These are phyloP conservation scores for Pteropus alecto DNA, from an alignment of 2,113 vertebrate species.

Conservation along the genomic window DNA sequence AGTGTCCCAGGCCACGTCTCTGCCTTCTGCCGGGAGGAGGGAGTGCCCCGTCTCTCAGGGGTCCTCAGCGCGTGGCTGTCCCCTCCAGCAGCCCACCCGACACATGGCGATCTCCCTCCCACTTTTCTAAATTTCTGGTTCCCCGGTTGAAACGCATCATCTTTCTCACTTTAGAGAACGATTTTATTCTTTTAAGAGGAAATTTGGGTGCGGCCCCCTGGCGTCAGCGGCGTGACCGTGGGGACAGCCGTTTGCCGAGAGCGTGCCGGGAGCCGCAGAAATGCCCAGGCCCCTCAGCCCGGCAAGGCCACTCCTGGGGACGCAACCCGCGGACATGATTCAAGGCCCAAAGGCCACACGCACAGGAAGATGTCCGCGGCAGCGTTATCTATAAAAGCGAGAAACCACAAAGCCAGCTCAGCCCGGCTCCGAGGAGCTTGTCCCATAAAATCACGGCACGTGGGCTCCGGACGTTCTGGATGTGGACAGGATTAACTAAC, in stretches of 20 bases:
- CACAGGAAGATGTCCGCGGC: accelerated
- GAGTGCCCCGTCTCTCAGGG: accelerated
- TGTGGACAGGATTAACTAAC: accelerated
- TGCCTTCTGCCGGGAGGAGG: background rate
- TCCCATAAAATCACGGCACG: background rate
- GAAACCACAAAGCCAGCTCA: background rate
- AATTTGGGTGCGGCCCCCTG: accelerated
- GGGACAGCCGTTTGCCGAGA: background rate
- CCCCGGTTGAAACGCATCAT: background rate
- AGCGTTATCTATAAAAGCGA: accelerated
- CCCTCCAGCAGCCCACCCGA: accelerated
- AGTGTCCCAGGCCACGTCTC: accelerated
- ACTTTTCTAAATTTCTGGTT: accelerated
- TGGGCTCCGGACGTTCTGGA: background rate
- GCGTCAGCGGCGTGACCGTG: accelerated
- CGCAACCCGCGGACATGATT: accelerated
- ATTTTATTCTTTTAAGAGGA: background rate
- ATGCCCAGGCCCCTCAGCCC: accelerated
- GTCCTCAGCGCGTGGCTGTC: accelerated
- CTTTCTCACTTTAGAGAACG: background rate
- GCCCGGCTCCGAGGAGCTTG: background rate
- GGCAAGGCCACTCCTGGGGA: accelerated
- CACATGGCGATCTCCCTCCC: accelerated
- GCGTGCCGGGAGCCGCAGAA: background rate
- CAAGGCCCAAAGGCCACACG: accelerated